Conservation (phyloP, 2,888 invertebrate species). For the Phengaris alcon region DNA sequence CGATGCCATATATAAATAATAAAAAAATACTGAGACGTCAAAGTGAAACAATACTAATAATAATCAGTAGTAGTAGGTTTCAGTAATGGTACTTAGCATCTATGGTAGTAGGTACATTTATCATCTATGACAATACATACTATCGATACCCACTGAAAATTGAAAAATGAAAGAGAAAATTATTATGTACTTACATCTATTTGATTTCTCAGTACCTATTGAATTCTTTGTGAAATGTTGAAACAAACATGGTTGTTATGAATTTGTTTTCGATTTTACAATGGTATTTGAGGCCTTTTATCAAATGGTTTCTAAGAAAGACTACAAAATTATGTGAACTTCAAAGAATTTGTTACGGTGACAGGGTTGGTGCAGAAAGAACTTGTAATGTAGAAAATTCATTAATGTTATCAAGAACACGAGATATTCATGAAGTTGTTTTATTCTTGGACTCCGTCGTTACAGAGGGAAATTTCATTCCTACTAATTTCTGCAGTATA, state of each 20-base stretch:
- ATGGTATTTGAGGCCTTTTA: constrained; percentile 88
- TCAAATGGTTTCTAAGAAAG: constrained; percentile 93
- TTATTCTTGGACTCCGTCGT: constrained; percentile 80
- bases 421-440: constrained; percentile 83
- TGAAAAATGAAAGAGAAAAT: constrained; percentile 19
- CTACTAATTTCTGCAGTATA: constrained; percentile 68
- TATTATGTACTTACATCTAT: background rate
- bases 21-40: background rate
- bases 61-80: too few relatives aligned
- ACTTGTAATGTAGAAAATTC: constrained; percentile 88
- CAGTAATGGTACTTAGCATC: too few relatives aligned
- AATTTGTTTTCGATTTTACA: constrained; percentile 66
- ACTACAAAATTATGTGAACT: constrained; percentile 94
- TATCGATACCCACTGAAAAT: background rate
- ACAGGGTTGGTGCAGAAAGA: constrained; percentile 84
- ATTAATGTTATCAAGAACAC: constrained; percentile 82
- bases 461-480: constrained; percentile 56
- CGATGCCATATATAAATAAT: too few relatives aligned
- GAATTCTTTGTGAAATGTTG: constrained; percentile 13
- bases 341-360: constrained; percentile 94
- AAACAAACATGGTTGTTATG: constrained; percentile 57
- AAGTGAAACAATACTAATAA: background rate
- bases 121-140: too few relatives aligned
- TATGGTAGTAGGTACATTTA: too few relatives aligned
- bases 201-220: constrained; percentile 10